phyloP scores from a whole-genome alignment of 2,888 invertebrate species.

The Dorcus hopei region DNA sequence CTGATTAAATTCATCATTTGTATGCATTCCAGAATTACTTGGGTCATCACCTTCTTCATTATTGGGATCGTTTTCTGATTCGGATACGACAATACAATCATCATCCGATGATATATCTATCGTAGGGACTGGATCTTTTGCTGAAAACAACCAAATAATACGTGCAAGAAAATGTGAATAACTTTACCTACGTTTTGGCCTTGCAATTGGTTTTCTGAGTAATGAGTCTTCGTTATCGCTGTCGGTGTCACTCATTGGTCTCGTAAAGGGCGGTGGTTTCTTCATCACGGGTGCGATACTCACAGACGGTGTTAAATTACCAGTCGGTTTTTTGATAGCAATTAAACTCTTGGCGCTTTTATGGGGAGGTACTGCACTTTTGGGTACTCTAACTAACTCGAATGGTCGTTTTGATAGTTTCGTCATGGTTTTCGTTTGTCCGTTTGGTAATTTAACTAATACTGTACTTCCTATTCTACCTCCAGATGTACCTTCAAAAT shows the following conservation, averaged over 20 bases:
- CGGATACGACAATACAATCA: constrained; percentile 84
- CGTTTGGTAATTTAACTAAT: constrained; percentile 49
- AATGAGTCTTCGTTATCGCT: constrained; percentile 39
- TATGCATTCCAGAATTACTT: constrained; percentile 87
- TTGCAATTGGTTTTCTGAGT: constrained; percentile 25
- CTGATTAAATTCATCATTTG: constrained; percentile 86
- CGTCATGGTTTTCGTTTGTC: constrained; percentile 49
- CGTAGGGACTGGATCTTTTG: constrained; percentile 62
- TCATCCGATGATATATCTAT: constrained; percentile 76
- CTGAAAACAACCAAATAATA: constrained; percentile 19
- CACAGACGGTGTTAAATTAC: constrained; percentile 51
- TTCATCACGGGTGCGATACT: constrained; percentile 52
- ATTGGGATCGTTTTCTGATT: constrained; percentile 74
- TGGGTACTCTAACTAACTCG: constrained; percentile 45
- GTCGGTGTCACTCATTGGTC: constrained; percentile 38
- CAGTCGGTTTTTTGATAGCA: constrained; percentile 53
- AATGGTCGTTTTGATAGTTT: constrained; percentile 44
- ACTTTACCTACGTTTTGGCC: constrained; percentile 29
- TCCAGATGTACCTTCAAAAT: constrained; percentile 36
- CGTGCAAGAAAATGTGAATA: background rate
- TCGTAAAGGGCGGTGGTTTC: constrained; percentile 20
- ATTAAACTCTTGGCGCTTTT: constrained; percentile 44
- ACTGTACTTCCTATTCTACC: constrained; percentile 48
- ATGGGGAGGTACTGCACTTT: constrained; percentile 28
- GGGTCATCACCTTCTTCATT: constrained; percentile 84